phyloP scores from a whole-genome alignment of 2,888 invertebrate species.

The Synanthedon formicaeformis region DNA sequence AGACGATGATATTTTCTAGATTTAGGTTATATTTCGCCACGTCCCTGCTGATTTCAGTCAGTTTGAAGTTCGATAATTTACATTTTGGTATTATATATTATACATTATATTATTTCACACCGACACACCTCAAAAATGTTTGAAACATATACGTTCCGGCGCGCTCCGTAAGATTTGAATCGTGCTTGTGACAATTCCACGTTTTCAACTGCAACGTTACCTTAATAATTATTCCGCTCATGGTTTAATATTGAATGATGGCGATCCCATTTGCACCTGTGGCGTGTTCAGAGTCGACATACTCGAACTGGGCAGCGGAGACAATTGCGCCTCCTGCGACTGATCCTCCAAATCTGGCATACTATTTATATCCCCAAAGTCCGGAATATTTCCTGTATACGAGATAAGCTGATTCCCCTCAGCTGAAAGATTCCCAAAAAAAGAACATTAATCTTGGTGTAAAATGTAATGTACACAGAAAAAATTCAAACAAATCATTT shows the following conservation, averaged over 20 bases:
- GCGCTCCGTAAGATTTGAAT: too few relatives aligned
- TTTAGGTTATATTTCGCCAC: too few relatives aligned
- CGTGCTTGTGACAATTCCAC: too few relatives aligned
- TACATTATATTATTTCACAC: too few relatives aligned
- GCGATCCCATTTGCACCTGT: constrained; percentile 38
- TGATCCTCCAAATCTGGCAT: constrained; percentile 50
- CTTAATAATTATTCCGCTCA: constrained; percentile 16
- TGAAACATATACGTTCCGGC: too few relatives aligned
- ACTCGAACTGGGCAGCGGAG: constrained; percentile 23
- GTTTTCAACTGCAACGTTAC: too few relatives aligned
- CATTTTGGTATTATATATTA: too few relatives aligned
- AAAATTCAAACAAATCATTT: too few relatives aligned
- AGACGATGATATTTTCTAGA: too few relatives aligned
- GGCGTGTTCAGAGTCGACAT: constrained; percentile 54
- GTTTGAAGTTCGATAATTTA: too few relatives aligned
- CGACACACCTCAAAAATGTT: too few relatives aligned
- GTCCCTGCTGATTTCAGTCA: too few relatives aligned
- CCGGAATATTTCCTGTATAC: constrained; percentile 68
- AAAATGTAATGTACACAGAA: background rate
- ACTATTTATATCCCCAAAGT: constrained; percentile 58
- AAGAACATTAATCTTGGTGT: constrained; percentile 4
- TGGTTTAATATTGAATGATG: constrained; percentile 35
- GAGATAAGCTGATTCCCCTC: constrained; percentile 69
- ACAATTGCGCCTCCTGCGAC: constrained; percentile 32
- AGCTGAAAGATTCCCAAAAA: constrained; percentile 56